Base-by-base conservation (phyloP, 2,113 vertebrate genomes). In the Pangasianodon hypophthalmus region DNA sequence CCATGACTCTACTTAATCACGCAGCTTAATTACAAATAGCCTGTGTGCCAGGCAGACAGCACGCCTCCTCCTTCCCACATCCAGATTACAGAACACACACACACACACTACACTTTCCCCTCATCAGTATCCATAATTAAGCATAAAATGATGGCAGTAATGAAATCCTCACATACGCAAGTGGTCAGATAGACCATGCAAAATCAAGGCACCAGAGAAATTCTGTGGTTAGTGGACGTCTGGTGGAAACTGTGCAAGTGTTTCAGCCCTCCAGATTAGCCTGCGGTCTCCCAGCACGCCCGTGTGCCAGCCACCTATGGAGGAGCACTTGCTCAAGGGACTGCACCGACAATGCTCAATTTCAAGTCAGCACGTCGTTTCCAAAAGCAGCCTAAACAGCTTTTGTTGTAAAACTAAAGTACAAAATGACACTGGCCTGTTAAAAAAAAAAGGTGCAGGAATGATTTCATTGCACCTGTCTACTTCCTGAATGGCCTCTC, bases 11-110 rank as follows among this genome's bases (percentile, higher is more conserved):
- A 14, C 48, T 90, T 92, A 92, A 93, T 92, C 88, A 91, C 50
- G 67, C 60, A 84, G 58, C 79, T 92, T 93, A 92, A 93, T 93
- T 93, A 91, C 92, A 92, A 92, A 90, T 32, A 58, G 9, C 14
- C 77, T 73, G 89, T 60, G 79, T 62, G 84, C 48, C 37, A 85
- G 87, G 37, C 52, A 83, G 87, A 84, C 67, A 73, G 58, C 18
- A 19, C 44, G 60, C 86, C 89, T 86, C 86, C 77, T 64, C 32
- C 10, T 82, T 29, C 29, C 64, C 54, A 54, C 58, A 75, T 85
- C 26, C 82, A 79, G 62, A 86, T 62, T 79, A 54, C 58, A 83
- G 82, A 79, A 88, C 69, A 88, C 48, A 81, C 44, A 81, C 79
- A 37, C 18, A 32, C 29, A 81, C 77, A n/a, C 77, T 24, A 48